Evolutionary conservation across 2,113 vertebrate genomes (phyloP), one percentile per base, ranked within the genome.

Genomic region (Toxostoma redivivum): DNA sequence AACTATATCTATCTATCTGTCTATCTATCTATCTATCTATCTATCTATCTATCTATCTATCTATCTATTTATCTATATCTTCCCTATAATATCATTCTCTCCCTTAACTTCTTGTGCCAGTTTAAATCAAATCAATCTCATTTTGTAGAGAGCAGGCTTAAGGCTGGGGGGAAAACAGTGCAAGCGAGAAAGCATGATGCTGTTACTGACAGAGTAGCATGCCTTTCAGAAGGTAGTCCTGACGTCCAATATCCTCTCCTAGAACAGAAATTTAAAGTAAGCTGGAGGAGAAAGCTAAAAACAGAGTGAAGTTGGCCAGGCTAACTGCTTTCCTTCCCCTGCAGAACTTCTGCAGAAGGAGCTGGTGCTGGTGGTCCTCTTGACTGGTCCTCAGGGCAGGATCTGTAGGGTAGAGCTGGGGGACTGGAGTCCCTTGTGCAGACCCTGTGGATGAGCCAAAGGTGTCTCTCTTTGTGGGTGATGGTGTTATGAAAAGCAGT

Each of bases 81-180:
- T 56, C 15, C 25, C n/a, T 28, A 4, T 28, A 28, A 56, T n/a
- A 38, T 23, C n/a, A 73, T 40, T 73, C 48, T 47, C 23, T 30
- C 10, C 56, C n/a, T 72, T 61, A 25, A 16, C 5, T 72, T 72
- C 27, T 31, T 81, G 21, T 69, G 40, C 44, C 42, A 15, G 16
- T 45, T 73, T 57, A 40, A 56, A 38, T 20, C 22, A 57, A 54
- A 50, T 54, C 18, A n/a, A 6, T 58, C 53, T 83, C 1, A 5
- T 71, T 86, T 53, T 50, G 67, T 37, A 45, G 22, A 31, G 23
- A 38, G 37, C 7, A 73, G 30, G 7, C 27, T 53, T 69, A 20
- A 53, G 45, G n/a, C 7, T 17, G 8, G 10, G 13, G 45, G 2
- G 0, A 7, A 30, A 28, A 4, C 1, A n/a, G 25, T 3, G 0